phyloP scores from a whole-genome alignment of 2,797 vertebrate genomes.

The Thamnophis elegans region DNA sequence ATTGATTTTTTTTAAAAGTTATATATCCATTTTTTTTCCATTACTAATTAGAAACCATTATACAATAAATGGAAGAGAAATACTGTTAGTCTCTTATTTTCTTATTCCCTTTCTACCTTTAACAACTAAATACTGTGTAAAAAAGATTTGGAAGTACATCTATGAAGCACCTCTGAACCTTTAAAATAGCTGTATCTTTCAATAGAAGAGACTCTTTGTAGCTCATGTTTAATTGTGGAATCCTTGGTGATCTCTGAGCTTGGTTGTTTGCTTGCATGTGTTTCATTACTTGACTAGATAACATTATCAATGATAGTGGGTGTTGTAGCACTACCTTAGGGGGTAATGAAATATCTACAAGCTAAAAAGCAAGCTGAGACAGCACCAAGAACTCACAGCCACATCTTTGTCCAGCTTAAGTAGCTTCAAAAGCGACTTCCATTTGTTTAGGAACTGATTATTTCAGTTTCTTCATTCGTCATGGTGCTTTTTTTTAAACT shows the following conservation, averaged over 20 bases:
- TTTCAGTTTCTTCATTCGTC: slow-evolving; percentile 21
- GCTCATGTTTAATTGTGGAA: background rate
- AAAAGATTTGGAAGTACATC: background rate
- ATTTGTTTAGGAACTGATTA: background rate
- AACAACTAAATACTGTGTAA: background rate
- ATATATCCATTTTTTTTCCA: background rate
- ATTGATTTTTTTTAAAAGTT: background rate
- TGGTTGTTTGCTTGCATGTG: background rate
- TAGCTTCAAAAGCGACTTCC: background rate
- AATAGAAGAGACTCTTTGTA: background rate
- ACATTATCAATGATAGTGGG: background rate
- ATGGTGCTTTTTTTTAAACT: slow-evolving; percentile 25
- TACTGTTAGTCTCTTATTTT: background rate
- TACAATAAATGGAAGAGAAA: background rate
- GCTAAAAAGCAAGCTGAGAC: background rate
- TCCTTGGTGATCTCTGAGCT: background rate
- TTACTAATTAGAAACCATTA: background rate
- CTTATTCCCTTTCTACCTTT: background rate
- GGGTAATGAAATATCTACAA: background rate
- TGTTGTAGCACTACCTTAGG: background rate
- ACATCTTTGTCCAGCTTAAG: background rate
- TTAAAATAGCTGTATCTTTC: background rate
- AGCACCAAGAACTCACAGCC: background rate
- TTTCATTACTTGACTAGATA: background rate
- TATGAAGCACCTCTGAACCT: background rate